Evolutionary conservation across 2,113 vertebrate genomes (phyloP), one percentile per base, ranked within the genome.

Genomic region (Trochalopteron elliotii): DNA sequence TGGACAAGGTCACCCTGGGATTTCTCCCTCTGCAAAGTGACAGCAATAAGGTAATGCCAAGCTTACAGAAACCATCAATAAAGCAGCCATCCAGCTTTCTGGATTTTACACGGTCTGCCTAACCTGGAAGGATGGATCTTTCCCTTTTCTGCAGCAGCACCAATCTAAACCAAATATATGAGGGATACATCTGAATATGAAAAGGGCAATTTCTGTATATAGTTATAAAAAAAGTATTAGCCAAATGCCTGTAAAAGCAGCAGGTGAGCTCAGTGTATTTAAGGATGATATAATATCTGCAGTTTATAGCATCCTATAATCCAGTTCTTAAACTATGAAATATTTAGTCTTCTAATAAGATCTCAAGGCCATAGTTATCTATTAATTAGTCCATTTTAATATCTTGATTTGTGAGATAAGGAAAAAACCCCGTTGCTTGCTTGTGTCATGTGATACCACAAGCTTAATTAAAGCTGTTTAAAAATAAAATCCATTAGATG

Each of bases 391-490:
- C 18, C 6, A 55, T 74, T 90, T 90, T 87, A 90, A n/a, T 67
- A 92, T 56, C 52, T 78, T 90, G 64, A 94, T 91, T 78, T 92
- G 60, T 81, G 65, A 93, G 52, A 47, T 35, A 77, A 69, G 39
- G 27, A 67, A 76, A 69, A 86, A 90, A 0, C 0, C 1, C 3
- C 18, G 60, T 15, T 71, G 77, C 65, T 83, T 83, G 35, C 47
- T 80, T 91, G 20, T 60, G 47, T 68, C 63, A 69, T 16, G 22
- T 56, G 76, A 64, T 55, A 71, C 23, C 35, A 82, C 33, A 56
- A 74, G n/a, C 76, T 92, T 96, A 93, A 94, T 93, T 92, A 90
- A 90, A 89, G 47, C 52, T 81, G 44, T 74, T 86, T 79, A 85
- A 87, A 90, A 70, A 67, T n/a, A 94, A 85, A 94, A 75, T 47